phyloP scores from a whole-genome alignment of 1,140 invertebrate species.

The Nebria ingens region DNA sequence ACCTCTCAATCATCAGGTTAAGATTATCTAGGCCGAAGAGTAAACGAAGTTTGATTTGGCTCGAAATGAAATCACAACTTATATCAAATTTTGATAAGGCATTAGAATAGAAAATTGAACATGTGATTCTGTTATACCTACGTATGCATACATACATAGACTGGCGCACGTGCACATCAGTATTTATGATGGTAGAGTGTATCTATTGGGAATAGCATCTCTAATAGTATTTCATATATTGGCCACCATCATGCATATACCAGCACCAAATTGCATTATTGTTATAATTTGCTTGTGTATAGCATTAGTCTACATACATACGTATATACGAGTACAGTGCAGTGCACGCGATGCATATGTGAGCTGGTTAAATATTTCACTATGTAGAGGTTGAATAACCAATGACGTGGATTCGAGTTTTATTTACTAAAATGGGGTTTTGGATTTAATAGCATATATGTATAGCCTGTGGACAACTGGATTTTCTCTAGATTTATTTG shows the following conservation, averaged over 20 bases:
- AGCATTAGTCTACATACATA: not conserved
- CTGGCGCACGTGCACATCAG: too few relatives aligned
- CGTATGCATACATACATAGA: too few relatives aligned
- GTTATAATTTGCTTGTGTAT: not conserved
- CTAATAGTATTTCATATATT: not conserved
- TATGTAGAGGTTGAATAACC: not conserved
- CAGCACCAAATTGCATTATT: not conserved
- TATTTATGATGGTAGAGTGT: too few relatives aligned
- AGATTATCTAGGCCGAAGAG: not conserved
- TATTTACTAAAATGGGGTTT: too few relatives aligned
- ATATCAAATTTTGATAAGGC: not conserved
- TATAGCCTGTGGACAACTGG: too few relatives aligned
- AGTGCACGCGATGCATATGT: too few relatives aligned
- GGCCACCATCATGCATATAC: too few relatives aligned
- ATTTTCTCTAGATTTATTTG: too few relatives aligned
- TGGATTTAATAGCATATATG: too few relatives aligned
- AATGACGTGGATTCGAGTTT: too few relatives aligned
- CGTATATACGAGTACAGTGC: too few relatives aligned
- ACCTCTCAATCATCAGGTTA: not conserved
- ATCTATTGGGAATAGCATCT: not conserved
- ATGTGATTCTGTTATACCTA: not conserved
- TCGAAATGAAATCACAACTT: not conserved
- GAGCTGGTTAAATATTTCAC: not conserved
- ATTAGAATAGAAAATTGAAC: conserved; percentile 9
- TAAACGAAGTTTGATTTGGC: not conserved